Percentiles rank a stretch among this genome's conserved stretches.
These are phyloP conservation scores for Cetoscarus ocellatus DNA, from an alignment of 2,797 vertebrate species.

Conservation along the genomic window DNA sequence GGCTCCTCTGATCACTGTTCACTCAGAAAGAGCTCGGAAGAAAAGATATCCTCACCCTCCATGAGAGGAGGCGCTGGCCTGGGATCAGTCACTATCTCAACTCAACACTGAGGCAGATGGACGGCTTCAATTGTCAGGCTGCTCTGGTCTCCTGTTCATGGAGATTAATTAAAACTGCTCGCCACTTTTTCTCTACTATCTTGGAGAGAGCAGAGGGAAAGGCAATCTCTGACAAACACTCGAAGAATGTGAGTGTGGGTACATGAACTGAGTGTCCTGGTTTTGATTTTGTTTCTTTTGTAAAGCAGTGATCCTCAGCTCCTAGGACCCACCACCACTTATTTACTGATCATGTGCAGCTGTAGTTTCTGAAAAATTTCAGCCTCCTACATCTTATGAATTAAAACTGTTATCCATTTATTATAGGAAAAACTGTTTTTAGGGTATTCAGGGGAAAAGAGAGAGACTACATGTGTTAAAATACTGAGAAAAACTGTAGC, in stretches of 20 bases:
- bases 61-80: constrained; percentile 34
- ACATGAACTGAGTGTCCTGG: too few relatives aligned
- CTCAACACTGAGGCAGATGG: constrained; percentile 46
- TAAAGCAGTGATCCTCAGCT: too few relatives aligned
- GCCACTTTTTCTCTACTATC: constrained; percentile 10
- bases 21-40: constrained; percentile 26
- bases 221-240: constrained; percentile 7
- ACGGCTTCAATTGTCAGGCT: constrained; percentile 36
- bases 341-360: too few relatives aligned
- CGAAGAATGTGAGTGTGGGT: constrained; percentile 6
- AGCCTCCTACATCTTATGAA: too few relatives aligned
- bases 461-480: too few relatives aligned
- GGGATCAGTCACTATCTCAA: constrained; percentile 47
- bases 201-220: constrained; percentile 8
- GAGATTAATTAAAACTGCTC: constrained; percentile 34
- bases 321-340: too few relatives aligned
- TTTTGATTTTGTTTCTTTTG: too few relatives aligned
- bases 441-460: too few relatives aligned
- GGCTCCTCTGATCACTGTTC: constrained; percentile 54
- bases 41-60: constrained; percentile 26
- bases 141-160: constrained; percentile 39
- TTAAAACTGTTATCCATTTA: too few relatives aligned
- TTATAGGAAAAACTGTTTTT: too few relatives aligned
- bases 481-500: too few relatives aligned
- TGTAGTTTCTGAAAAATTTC: too few relatives aligned